Percentiles rank a stretch among this genome's conserved stretches.
These are phyloP conservation scores for Samia ricini DNA, from an alignment of 1,140 invertebrate species.

Conservation along the genomic window DNA sequence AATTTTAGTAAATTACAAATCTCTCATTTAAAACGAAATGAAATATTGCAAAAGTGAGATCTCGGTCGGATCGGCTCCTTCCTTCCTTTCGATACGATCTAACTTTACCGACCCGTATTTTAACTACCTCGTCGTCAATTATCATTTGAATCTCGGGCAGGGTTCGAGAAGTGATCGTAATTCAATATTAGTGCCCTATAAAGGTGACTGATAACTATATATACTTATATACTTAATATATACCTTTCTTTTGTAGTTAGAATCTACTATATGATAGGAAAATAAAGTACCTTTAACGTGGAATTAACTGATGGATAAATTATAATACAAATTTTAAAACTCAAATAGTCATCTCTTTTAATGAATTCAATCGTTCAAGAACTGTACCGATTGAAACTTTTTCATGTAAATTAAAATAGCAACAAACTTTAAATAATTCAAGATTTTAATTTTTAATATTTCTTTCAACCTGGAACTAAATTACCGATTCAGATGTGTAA, in stretches of 20 bases:
- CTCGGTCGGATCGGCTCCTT: background rate
- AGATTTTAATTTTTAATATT: too few species aligned
- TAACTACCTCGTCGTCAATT: conserved; percentile 54
- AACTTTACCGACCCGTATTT: conserved; percentile 54
- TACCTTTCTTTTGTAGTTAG: conserved; percentile 27
- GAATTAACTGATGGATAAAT: too few species aligned
- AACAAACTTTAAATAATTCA: too few species aligned
- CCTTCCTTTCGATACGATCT: conserved; percentile 33
- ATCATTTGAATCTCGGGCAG: conserved; percentile 55
- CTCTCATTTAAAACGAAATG: background rate
- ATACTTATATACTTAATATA: too few species aligned
- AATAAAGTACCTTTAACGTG: conserved; percentile 7
- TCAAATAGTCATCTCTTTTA: too few species aligned
- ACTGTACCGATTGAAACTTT: too few species aligned
- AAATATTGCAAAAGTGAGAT: background rate
- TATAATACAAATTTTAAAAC: too few species aligned
- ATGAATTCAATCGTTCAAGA: too few species aligned
- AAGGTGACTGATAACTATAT: conserved; percentile 60
- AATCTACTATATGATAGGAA: conserved; percentile 26
- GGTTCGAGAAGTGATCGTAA: conserved; percentile 42
- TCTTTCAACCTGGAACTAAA: too few species aligned
- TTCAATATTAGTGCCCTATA: conserved; percentile 66
- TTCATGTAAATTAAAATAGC: too few species aligned
- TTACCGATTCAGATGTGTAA: too few species aligned
- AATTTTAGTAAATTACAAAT: background rate